Conservation (phyloP, 2,888 invertebrate genomes). For the Drosophila robusta region DNA sequence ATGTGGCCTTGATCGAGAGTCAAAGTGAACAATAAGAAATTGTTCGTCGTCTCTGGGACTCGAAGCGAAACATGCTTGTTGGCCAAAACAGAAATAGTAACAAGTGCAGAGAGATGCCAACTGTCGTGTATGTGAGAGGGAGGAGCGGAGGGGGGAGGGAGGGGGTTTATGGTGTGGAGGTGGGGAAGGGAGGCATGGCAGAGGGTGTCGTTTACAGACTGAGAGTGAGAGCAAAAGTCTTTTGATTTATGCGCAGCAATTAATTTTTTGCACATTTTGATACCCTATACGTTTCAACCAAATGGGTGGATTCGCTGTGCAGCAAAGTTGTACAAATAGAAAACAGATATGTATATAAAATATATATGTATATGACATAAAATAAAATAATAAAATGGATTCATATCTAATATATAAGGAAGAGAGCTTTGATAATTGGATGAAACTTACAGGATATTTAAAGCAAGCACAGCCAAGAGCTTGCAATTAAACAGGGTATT, state of each 20-base stretch:
- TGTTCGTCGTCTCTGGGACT: constrained; percentile 11
- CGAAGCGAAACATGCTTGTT: constrained; percentile 36
- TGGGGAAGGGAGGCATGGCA: not conserved
- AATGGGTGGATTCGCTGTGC: constrained; percentile 23
- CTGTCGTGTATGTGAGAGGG: constrained; percentile 3
- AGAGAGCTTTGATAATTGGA: too few species aligned
- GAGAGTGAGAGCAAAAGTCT: constrained; percentile 71
- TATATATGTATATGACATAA: too few species aligned
- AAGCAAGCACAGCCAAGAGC: too few species aligned
- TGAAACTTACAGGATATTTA: too few species aligned
- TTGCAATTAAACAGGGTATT: too few species aligned
- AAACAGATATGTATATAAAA: too few species aligned
- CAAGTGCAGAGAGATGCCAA: constrained; percentile 31
- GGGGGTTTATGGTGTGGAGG: not conserved
- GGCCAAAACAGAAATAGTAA: constrained; percentile 62
- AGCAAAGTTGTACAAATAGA: not conserved
- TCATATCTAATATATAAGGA: too few species aligned
- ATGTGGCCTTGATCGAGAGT: constrained; percentile 62
- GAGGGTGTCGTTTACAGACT: constrained; percentile 25
- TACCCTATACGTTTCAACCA: constrained; percentile 4
- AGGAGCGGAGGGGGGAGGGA: not conserved
- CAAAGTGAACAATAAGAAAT: constrained; percentile 40
- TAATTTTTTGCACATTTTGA: constrained; percentile 80
- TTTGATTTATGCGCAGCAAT: constrained; percentile 82
- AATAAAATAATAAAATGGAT: too few species aligned